Evolutionary conservation across 2,888 invertebrate species (phyloP), one percentile per base, ranked within the genome.

Genomic region (Iphiclides podalirius): DNA sequence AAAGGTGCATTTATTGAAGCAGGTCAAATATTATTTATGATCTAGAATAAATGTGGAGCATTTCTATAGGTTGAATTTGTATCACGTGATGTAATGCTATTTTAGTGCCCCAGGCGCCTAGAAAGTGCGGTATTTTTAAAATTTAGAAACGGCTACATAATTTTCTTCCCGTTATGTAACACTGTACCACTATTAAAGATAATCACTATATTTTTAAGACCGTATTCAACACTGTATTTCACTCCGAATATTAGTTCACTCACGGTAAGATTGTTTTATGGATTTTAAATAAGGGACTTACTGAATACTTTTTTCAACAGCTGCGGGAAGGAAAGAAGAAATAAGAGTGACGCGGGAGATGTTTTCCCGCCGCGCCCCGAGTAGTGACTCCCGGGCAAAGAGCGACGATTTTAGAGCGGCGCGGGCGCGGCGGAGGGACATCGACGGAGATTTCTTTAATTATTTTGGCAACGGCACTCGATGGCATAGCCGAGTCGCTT

Each of bases 381-480:
- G 87, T 81, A 80, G 72, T 68, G 80, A 89, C 90, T 87, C 88
- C 90, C 89, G 90, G 89, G 90, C 83, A 74, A 79, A 87, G 88
- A 87, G 89, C 85, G 87, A 88, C 88, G 86, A 75, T 87, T 88
- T 86, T 88, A 88, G 88, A 83, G 87, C 89, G 88, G 89, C 88
- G 90, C 90, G 90, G 89, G 90, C 89, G 90, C 90, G 79, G 87
- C 90, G 90, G 90, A 92, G 87, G 83, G 87, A 90, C 90, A 89
- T 78, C 81, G 86, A 77, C 88, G 89, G 90, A 90, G 91, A 91
- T 92, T 92, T 91, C 92, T 91, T 92, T 92, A 93, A 93, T 93
- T 92, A 92, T 93, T 93, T 93, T 93, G 93, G 93, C 93, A 93
- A 91, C 90, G 90, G 89, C 87, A 88, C 87, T 79, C 81, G 86